These are phyloP conservation scores for Gymnocephalus cernua DNA, from an alignment of 2,113 vertebrate genomes.

Conservation along the genomic window DNA sequence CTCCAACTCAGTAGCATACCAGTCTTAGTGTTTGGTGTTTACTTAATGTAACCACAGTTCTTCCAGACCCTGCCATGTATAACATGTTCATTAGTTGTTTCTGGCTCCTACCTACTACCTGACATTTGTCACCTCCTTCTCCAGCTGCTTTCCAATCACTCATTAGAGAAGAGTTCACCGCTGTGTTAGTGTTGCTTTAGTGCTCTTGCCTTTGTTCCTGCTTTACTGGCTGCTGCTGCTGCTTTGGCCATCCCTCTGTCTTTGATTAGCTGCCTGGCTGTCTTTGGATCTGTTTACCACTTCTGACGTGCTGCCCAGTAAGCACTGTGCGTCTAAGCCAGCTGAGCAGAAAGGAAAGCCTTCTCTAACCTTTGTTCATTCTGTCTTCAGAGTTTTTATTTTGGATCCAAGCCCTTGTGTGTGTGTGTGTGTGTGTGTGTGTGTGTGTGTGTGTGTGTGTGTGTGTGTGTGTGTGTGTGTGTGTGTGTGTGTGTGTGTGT, in stretches of 20 bases:
- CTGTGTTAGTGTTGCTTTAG: not conserved
- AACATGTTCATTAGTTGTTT: not conserved
- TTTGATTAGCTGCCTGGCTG: constrained; percentile 22
- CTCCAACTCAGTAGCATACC: not conserved
- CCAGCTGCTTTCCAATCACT: not conserved
- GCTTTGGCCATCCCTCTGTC: constrained; percentile 21
- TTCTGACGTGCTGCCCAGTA: constrained; percentile 17
- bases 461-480: not conserved
- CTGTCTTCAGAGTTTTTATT: not conserved
- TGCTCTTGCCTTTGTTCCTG: constrained; percentile 5
- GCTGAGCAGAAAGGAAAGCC: constrained; percentile 2
- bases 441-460: not conserved
- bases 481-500: not conserved
- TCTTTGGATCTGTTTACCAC: constrained; percentile 14
- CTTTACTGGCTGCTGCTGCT: constrained; percentile 4
- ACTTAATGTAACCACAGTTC: not conserved
- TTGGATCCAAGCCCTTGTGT: not conserved
- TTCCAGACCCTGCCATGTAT: not conserved
- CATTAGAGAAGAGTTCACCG: constrained; percentile 19
- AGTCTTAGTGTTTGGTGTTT: not conserved
- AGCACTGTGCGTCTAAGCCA: not conserved
- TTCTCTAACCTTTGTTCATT: not conserved
- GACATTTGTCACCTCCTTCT: constrained; percentile 15
- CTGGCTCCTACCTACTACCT: not conserved
- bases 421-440: not conserved